Evolutionary conservation across 1,140 invertebrate genomes (phyloP).

Genomic region (Hycleus cichorii): DNA sequence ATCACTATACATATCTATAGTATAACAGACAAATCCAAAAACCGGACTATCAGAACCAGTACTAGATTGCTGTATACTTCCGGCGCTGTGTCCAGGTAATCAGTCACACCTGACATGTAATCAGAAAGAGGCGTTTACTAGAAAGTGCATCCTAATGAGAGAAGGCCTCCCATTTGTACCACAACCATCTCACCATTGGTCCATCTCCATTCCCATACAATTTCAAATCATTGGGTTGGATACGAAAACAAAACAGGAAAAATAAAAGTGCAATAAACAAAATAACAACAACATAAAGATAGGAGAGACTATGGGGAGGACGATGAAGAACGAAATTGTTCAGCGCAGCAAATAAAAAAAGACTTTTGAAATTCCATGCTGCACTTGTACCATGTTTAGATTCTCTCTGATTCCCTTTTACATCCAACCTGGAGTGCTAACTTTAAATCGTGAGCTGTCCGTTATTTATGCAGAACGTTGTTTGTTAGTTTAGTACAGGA

Average conservation of each 20-base stretch:
- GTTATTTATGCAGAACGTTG: conserved; percentile 23
- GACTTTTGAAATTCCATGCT: conserved; percentile 18
- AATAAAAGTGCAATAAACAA: neutral
- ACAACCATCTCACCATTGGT: conserved; percentile 27
- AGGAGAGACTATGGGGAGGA: neutral
- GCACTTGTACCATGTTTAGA: conserved; percentile 25
- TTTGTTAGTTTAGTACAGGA: conserved; percentile 10
- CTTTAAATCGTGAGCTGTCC: conserved; percentile 29
- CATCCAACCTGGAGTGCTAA: conserved; percentile 19
- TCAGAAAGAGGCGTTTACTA: conserved; percentile 38
- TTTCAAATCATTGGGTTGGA: neutral
- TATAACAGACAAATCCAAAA: conserved; percentile 13
- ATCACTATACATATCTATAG: too few relatives aligned
- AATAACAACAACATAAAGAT: conserved; percentile 4
- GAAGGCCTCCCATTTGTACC: conserved; percentile 17
- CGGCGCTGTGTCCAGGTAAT: conserved; percentile 38
- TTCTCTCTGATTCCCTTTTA: conserved; percentile 16
- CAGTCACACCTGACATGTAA: conserved; percentile 41
- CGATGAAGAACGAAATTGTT: neutral
- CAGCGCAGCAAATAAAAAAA: conserved; percentile 16
- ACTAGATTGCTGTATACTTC: conserved; percentile 29
- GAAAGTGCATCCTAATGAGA: conserved; percentile 37
- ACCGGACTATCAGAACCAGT: conserved; percentile 29
- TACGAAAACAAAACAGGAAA: neutral
- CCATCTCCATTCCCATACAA: conserved; percentile 11